Evolutionary conservation across 2,797 vertebrate genomes (phyloP).

Genomic region (Antrozous pallidus): DNA sequence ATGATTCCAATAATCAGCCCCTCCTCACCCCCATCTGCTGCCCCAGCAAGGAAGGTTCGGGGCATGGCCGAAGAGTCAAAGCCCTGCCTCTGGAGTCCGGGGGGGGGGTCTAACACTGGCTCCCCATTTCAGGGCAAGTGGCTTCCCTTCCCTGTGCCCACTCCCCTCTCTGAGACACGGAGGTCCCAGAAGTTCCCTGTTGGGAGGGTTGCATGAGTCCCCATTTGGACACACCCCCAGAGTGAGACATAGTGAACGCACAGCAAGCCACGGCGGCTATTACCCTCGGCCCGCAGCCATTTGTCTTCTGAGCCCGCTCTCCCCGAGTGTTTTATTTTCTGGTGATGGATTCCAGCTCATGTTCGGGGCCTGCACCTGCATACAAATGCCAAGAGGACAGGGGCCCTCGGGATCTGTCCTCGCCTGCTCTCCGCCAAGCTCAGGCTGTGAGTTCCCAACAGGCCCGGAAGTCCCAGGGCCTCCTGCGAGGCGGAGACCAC

Average conservation of each 20-base stretch:
- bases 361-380: slow-evolving; percentile 61
- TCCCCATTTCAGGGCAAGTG: neutral
- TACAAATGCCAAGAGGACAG: slow-evolving; percentile 64
- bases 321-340: slow-evolving; percentile 63
- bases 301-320: slow-evolving; percentile 51
- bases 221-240: neutral
- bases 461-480: slow-evolving; percentile 49
- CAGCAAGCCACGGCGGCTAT: neutral
- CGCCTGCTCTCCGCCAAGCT: slow-evolving; percentile 17
- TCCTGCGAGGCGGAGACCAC: slow-evolving; percentile 52
- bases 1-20: neutral
- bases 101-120: neutral
- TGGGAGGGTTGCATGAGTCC: neutral
- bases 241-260: neutral
- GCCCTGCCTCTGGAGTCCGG: neutral
- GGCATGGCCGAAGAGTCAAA: neutral
- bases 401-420: slow-evolving; percentile 14
- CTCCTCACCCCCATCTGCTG: neutral
- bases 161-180: neutral
- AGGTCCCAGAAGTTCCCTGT: too few relatives aligned
- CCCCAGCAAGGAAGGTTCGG: neutral
- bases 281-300: neutral
- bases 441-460: slow-evolving; percentile 32
- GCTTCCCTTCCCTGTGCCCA: neutral
- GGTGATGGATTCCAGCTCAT: slow-evolving; percentile 68